Percentiles rank a stretch among this genome's conserved stretches.
These are phyloP conservation scores for Xerus inauris DNA, from an alignment of 2,113 vertebrate genomes.

Conservation along the genomic window DNA sequence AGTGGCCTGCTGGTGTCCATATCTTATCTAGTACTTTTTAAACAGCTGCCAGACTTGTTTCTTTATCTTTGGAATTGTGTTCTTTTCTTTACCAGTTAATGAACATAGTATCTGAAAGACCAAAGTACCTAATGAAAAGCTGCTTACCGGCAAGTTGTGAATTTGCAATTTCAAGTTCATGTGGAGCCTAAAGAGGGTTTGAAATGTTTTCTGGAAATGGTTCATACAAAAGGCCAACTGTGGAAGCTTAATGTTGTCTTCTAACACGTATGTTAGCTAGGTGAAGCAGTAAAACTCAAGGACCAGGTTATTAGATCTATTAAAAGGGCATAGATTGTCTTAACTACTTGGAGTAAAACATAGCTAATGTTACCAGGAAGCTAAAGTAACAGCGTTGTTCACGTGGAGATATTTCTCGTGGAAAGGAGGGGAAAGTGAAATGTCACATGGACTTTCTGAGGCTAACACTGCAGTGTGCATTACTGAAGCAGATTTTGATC, in stretches of 20 bases:
- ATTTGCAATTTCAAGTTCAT: constrained; percentile 31
- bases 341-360: not conserved
- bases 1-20: not conserved
- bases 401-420: not conserved
- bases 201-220: not conserved
- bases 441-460: not conserved
- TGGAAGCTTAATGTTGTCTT: not conserved
- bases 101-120: not conserved
- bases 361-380: not conserved
- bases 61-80: not conserved
- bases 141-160: not conserved
- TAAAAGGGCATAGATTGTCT: not conserved
- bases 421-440: not conserved
- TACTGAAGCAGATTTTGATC: not conserved
- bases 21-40: not conserved
- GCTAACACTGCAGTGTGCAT: not conserved
- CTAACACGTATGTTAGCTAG: not conserved
- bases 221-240: not conserved
- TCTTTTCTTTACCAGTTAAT: not conserved
- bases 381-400: not conserved
- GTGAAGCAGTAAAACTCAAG: not conserved
- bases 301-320: not conserved
- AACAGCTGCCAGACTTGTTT: not conserved
- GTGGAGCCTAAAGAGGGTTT: not conserved
- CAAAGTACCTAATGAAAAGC: not conserved